These are phyloP conservation scores for Ferdinandea cuprea DNA, from an alignment of 2,888 invertebrate species.

Conservation along the genomic window DNA sequence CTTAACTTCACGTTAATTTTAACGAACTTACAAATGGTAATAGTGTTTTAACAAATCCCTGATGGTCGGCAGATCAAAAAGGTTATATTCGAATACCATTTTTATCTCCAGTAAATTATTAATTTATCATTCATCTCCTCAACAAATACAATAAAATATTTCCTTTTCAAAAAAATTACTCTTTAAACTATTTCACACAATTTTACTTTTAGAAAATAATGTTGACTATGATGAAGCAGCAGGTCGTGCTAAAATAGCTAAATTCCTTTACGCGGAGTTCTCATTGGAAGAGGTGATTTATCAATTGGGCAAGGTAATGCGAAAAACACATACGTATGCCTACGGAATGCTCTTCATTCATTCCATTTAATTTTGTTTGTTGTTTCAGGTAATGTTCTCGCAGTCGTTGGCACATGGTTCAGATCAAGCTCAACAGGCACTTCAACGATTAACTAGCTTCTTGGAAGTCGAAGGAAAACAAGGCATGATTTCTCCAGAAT, in stretches of 20 bases:
- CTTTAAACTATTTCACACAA: not conserved
- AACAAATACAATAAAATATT: too few relatives aligned
- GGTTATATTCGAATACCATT: too few relatives aligned
- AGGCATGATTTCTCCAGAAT: slow-evolving; percentile 88
- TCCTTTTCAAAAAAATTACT: too few relatives aligned
- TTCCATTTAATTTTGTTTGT: slow-evolving; percentile 1
- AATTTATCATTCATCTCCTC: too few relatives aligned
- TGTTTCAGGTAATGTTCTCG: slow-evolving; percentile 88
- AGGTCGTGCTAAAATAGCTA: slow-evolving; percentile 88
- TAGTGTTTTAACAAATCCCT: too few relatives aligned
- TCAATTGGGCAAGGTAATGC: slow-evolving; percentile 88
- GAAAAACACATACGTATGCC: slow-evolving; percentile 5
- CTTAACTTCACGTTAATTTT: too few relatives aligned
- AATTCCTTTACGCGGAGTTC: slow-evolving; percentile 89
- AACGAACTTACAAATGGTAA: too few relatives aligned
- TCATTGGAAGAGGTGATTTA: slow-evolving; percentile 90
- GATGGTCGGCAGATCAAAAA: too few relatives aligned
- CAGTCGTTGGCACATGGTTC: slow-evolving; percentile 89
- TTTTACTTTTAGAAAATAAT: slow-evolving; percentile 76
- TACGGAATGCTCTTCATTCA: slow-evolving; percentile 5
- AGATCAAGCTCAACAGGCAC: slow-evolving; percentile 87
- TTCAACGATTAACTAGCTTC: slow-evolving; percentile 90
- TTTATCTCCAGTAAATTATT: too few relatives aligned
- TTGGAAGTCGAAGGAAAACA: slow-evolving; percentile 89
- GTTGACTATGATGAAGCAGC: slow-evolving; percentile 88